These are phyloP conservation scores for Cryptotis parvus DNA, from an alignment of 2,113 vertebrate genomes.

Conservation along the genomic window DNA sequence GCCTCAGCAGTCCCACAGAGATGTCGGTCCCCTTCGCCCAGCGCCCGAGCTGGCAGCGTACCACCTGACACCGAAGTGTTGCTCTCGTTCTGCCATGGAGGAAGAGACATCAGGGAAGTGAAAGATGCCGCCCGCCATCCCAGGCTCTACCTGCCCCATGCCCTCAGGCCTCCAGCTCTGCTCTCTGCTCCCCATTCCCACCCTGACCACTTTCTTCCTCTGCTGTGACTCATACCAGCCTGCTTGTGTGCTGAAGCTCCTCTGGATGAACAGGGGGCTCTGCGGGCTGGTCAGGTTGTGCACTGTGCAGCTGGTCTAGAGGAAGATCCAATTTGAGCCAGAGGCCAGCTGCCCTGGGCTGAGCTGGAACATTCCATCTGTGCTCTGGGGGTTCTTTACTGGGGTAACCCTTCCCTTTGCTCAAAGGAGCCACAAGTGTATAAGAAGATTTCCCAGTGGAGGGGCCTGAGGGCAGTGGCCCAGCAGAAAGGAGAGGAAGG, in stretches of 20 bases:
- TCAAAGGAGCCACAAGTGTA: background rate
- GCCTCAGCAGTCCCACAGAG: conserved; percentile 89
- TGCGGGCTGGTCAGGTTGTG: conserved; percentile 81
- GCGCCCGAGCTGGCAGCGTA: conserved; percentile 89
- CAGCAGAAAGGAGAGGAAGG: background rate
- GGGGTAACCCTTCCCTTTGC: background rate
- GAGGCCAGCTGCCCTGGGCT: background rate
- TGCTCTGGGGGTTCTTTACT: background rate
- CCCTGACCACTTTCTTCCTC: too few species aligned
- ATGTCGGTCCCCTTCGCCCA: conserved; percentile 85
- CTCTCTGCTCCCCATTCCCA: background rate
- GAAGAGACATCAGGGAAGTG: background rate
- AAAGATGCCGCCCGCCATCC: background rate
- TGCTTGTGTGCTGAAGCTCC: conserved; percentile 89
- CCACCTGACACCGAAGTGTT: conserved; percentile 90
- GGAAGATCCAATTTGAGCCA: background rate
- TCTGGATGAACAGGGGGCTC: conserved; percentile 88
- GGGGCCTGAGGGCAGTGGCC: background rate
- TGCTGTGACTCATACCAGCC: conserved; percentile 89
- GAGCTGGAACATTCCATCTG: background rate
- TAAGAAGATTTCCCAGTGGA: background rate
- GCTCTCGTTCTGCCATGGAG: conserved; percentile 89
- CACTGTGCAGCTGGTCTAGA: conserved; percentile 89
- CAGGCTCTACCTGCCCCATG: background rate
- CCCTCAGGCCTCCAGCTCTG: background rate